phyloP scores from a whole-genome alignment of 2,888 invertebrate genomes.

The Amphipoea oculea region DNA sequence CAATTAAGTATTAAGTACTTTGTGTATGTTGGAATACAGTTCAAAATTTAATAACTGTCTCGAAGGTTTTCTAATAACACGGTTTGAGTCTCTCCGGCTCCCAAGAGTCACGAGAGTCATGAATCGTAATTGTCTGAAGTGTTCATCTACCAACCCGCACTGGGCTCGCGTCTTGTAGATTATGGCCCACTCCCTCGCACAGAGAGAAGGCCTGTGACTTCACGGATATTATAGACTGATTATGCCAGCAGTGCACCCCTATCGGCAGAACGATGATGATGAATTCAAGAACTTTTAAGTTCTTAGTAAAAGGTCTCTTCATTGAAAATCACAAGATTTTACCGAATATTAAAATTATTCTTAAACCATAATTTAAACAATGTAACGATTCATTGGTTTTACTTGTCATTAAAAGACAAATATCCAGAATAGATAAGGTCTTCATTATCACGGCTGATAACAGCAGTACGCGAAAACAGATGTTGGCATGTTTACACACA shows the following conservation, averaged over 20 bases:
- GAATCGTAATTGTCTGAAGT: no score
- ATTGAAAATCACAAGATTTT: background rate
- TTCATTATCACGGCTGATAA: constrained; percentile 12
- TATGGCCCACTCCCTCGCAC: no score
- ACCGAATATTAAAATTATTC: background rate
- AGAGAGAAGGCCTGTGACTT: no score
- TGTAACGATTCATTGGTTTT: background rate
- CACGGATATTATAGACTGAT: no score
- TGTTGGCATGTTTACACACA: constrained; percentile 29
- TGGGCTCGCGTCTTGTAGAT: no score
- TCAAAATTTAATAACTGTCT: background rate
- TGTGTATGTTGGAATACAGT: background rate
- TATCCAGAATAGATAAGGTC: constrained; percentile 26
- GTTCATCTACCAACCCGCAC: no score
- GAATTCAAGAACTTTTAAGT: background rate
- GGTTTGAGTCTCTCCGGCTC: background rate
- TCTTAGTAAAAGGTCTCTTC: background rate
- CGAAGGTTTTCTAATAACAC: background rate
- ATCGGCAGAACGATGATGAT: background rate
- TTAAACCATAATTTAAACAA: background rate
- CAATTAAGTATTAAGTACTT: no score
- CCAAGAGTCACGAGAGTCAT: background rate
- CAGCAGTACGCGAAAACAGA: constrained; percentile 31
- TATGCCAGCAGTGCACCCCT: background rate
- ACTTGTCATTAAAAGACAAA: constrained; percentile 32